Base-by-base conservation (phyloP, 1,140 invertebrate species). In the Pogonus chalceus region DNA sequence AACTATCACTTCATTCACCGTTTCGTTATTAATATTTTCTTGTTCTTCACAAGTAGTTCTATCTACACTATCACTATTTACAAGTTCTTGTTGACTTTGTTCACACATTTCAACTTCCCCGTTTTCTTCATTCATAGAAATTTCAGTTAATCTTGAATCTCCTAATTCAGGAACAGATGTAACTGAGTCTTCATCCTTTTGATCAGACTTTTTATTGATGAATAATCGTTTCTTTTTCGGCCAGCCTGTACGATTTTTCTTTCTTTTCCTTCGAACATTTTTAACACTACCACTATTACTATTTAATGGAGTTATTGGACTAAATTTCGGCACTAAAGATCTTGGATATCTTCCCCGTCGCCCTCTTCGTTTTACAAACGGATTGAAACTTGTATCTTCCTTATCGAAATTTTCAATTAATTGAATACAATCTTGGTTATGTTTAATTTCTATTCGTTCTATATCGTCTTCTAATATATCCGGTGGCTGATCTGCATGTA, bases 231-330 rank as follows among this genome's bases (percentile, higher is more conserved):
- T 75, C 37, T 73, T 76, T n/a, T 77, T 76, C 0, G 80, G 80
- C 80, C 80, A 82, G 9, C 80, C 80, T 0, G 80, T 82, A 23
- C 77, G 72, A 62, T 82, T 82, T 49, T 62, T 65, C 56, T 68
- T 68, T 55, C 63, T 64, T 55, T 63, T 61, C 9, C 62, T 67
- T 68, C 12, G 60, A 52, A 2, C 55, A 59, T 2, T 58, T 55
- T 2, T 56, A 22, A 14, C 49, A 49, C 9, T 18, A 20, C 2
- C 54, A 23, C 20, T 48, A 35, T 10, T 16, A 14, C 16, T 21
- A 57, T 31, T 54, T 60, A 14, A 56, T 58, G 49, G 51, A 57
- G 21, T 49, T 55, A 0, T 58, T 52, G 18, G 51, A 55, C 10
- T 48, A 47, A 35, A 60, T 22, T 4, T 58, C 59, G 23, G 50